These are phyloP conservation scores for Neotoma lepida DNA, from an alignment of 2,113 vertebrate genomes.

Conservation along the genomic window DNA sequence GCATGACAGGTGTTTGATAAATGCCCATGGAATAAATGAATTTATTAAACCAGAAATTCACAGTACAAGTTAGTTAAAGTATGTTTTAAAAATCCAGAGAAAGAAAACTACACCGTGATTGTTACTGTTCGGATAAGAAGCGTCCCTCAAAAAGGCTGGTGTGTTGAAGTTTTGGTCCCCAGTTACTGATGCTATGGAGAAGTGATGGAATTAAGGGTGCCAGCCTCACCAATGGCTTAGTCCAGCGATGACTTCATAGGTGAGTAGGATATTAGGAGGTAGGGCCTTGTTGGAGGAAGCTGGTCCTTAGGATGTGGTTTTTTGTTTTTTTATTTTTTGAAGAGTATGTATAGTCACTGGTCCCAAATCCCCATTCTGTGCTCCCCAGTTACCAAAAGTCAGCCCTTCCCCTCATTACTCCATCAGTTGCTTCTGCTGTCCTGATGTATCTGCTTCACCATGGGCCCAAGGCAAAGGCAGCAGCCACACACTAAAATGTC, in stretches of 20 bases:
- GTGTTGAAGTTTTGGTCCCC: background rate
- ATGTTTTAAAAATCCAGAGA: slow-evolving; percentile 14
- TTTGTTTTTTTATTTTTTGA: background rate
- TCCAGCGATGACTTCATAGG: background rate
- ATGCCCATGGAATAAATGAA: slow-evolving; percentile 49
- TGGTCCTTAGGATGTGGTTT: background rate
- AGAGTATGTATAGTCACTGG: background rate
- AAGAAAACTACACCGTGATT: background rate
- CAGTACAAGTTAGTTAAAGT: background rate
- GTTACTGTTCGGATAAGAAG: background rate
- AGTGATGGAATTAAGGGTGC: background rate
- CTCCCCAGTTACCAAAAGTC: background rate
- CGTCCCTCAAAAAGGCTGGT: background rate
- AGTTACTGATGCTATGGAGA: background rate
- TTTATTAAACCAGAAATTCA: slow-evolving; percentile 61
- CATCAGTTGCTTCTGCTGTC: background rate
- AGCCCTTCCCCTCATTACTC: no score
- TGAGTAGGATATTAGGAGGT: background rate
- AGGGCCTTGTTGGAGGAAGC: background rate
- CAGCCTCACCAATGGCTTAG: background rate
- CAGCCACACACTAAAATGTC: background rate
- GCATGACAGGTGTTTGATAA: slow-evolving; percentile 60
- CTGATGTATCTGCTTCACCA: background rate
- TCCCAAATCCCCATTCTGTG: background rate
- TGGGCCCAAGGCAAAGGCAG: background rate